phyloP scores from a whole-genome alignment of 2,797 vertebrate species.

The Hydrolagus colliei region DNA sequence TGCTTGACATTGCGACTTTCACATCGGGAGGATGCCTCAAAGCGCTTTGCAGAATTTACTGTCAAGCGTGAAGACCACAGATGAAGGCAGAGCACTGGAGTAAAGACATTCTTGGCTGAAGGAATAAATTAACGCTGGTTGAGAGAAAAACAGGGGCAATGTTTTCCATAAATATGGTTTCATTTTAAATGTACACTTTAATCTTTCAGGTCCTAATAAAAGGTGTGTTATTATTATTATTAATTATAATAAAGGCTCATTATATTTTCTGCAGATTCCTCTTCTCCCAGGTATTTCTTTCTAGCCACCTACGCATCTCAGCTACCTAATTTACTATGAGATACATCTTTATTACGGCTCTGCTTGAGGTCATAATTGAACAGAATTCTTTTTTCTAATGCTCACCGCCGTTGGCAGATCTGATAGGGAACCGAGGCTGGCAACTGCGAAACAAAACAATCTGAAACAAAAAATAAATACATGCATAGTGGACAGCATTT shows the following conservation, averaged over 20 bases:
- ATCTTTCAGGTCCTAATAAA: conserved; percentile 1
- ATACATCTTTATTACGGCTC: background rate
- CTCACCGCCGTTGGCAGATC: background rate
- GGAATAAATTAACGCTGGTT: too few relatives aligned
- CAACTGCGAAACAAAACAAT: background rate
- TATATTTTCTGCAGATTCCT: background rate
- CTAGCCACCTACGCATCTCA: background rate
- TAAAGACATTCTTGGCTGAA: too few relatives aligned
- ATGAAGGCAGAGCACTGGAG: too few relatives aligned
- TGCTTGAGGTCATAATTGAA: background rate
- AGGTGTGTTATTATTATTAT: conserved; percentile 17
- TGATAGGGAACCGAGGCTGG: background rate
- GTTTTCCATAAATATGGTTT: background rate
- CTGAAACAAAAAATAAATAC: background rate
- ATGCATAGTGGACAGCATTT: background rate
- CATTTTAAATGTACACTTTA: background rate
- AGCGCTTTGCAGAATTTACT: too few relatives aligned
- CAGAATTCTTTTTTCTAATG: background rate
- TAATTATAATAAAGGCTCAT: conserved; percentile 15
- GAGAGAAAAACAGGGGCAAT: too few relatives aligned
- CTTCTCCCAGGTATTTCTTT: background rate
- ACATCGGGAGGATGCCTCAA: too few relatives aligned
- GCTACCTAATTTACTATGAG: background rate
- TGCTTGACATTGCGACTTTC: too few relatives aligned
- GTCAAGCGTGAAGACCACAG: too few relatives aligned